Evolutionary conservation across 2,888 invertebrate genomes (phyloP).

Genomic region (Seladonia tumulorum): DNA sequence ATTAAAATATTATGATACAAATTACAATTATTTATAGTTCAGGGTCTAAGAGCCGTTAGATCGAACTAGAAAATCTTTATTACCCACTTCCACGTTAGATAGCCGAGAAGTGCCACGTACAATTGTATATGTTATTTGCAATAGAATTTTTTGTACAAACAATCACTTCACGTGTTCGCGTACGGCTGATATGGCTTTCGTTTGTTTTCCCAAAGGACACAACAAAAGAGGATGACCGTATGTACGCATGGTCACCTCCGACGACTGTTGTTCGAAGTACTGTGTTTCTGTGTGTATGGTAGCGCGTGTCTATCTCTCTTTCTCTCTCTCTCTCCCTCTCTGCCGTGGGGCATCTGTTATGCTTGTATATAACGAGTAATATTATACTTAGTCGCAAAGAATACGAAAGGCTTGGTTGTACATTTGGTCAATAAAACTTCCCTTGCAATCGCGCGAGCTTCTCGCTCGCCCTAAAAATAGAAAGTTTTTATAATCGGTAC

Average conservation of each 20-base stretch:
- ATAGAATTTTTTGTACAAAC: constrained; percentile 69
- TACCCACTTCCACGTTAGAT: constrained; percentile 42
- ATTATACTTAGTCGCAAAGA: constrained; percentile 44
- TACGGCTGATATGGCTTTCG: constrained; percentile 62
- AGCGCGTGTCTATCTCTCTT: not conserved
- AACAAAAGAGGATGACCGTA: not conserved
- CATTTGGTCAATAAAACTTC: constrained; percentile 72
- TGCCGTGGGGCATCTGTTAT: not conserved
- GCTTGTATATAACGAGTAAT: constrained; percentile 29
- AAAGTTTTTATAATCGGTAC: constrained; percentile 51
- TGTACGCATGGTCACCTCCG: not conserved
- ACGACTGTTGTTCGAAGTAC: constrained; percentile 11
- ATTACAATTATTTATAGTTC: constrained; percentile 80
- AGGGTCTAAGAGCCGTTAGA: constrained; percentile 81
- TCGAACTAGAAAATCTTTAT: constrained; percentile 75
- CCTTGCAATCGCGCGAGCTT: not conserved
- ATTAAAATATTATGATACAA: constrained; percentile 80
- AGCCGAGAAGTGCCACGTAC: constrained; percentile 55
- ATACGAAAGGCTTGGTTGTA: constrained; percentile 66
- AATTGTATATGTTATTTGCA: constrained; percentile 44
- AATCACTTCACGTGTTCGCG: constrained; percentile 53
- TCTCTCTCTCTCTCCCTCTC: not conserved
- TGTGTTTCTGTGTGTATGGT: not conserved
- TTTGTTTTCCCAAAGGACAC: constrained; percentile 16
- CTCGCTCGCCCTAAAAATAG: constrained; percentile 15